These are phyloP conservation scores for Cuniculus paca DNA, from an alignment of 2,797 vertebrate genomes.

Conservation along the genomic window DNA sequence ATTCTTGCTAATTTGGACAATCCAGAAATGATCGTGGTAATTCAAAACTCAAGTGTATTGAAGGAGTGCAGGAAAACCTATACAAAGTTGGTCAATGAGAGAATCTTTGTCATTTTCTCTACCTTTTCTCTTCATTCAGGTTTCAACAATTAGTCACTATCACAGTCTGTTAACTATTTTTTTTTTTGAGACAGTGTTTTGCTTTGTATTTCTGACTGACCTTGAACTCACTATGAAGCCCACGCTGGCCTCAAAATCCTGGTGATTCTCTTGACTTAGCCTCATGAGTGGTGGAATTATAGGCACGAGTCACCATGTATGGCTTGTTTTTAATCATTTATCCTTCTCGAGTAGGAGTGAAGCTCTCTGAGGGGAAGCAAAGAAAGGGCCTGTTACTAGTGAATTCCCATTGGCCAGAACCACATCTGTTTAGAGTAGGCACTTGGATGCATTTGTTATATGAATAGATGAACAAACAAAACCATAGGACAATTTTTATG, in stretches of 20 bases:
- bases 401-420: background rate
- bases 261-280: background rate
- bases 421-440: background rate
- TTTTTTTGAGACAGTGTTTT: background rate
- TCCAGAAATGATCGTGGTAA: background rate
- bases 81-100: background rate
- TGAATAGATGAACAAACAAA: constrained; percentile 31
- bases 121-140: background rate
- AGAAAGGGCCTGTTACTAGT: background rate
- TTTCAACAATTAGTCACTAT: background rate
- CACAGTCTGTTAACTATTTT: background rate
- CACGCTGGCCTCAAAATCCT: background rate
- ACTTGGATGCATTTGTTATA: background rate
- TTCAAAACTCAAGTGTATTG: background rate
- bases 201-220: background rate
- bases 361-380: background rate
- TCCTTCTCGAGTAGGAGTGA: background rate
- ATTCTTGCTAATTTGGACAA: background rate
- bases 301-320: background rate
- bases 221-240: background rate
- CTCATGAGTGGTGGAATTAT: background rate
- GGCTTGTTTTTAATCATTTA: background rate
- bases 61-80: background rate
- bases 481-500: background rate
- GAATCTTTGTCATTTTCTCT: background rate